Conservation (phyloP, 2,113 vertebrate species). For the Oostethus manadensis region DNA sequence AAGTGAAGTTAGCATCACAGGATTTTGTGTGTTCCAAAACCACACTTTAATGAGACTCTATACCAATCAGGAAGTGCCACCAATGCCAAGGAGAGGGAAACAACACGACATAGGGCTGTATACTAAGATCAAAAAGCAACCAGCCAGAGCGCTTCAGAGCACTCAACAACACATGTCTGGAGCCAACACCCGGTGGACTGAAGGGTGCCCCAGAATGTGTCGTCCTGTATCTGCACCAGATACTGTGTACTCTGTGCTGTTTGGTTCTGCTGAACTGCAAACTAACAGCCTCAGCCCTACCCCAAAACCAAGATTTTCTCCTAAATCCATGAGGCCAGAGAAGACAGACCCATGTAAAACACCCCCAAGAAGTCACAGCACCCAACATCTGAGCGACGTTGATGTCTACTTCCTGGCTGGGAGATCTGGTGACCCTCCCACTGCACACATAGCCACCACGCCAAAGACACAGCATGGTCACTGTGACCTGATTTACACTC, state of each 20-base stretch:
- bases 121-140: constrained; percentile 57
- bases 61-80: constrained; percentile 49
- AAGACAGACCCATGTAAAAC: constrained; percentile 11
- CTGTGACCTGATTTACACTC: constrained; percentile 48
- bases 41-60: constrained; percentile 14
- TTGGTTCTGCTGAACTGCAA: constrained; percentile 8
- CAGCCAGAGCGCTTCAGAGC: constrained; percentile 2
- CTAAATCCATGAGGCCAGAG: constrained; percentile 40
- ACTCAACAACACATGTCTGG: constrained; percentile 7
- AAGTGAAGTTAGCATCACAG: background rate
- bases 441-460: background rate
- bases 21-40: background rate
- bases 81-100: constrained; percentile 60
- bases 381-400: constrained; percentile 29
- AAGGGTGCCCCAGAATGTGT: constrained; percentile 7
- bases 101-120: constrained; percentile 52
- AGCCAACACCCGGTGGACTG: constrained; percentile 1
- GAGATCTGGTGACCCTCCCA: constrained; percentile 12
- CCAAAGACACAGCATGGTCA: background rate
- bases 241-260: constrained; percentile 57
- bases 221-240: background rate
- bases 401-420: constrained; percentile 61
- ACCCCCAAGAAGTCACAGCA: constrained; percentile 35
- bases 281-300: constrained; percentile 28
- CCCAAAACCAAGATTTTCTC: constrained; percentile 44